These are phyloP conservation scores for Penaeus chinensis DNA, from an alignment of 1,140 invertebrate genomes.

Conservation along the genomic window DNA sequence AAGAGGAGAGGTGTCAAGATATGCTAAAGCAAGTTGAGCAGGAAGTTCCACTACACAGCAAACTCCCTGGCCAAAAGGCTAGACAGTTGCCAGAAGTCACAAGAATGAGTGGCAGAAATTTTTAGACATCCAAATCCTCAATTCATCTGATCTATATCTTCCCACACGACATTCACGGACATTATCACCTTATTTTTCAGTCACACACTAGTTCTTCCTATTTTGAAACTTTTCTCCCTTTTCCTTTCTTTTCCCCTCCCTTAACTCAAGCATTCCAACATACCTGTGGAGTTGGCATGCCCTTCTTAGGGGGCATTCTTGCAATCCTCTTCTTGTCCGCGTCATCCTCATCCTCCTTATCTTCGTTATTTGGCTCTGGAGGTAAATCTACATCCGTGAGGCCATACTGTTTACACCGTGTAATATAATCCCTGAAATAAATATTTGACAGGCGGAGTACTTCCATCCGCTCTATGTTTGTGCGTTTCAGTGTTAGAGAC, in stretches of 20 bases:
- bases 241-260: background rate
- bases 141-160: too few species aligned
- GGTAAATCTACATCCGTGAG: conserved; percentile 76
- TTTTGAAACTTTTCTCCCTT: too few species aligned
- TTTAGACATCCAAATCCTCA: too few species aligned
- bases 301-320: background rate
- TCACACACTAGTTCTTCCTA: too few species aligned
- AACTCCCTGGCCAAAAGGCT: too few species aligned
- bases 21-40: too few species aligned
- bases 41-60: too few species aligned
- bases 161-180: too few species aligned
- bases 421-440: conserved; percentile 87
- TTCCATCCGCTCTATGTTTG: conserved; percentile 74
- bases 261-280: conserved; percentile 17
- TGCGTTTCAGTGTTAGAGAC: conserved; percentile 75
- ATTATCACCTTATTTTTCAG: too few species aligned
- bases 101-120: too few species aligned
- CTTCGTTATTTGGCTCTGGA: conserved; percentile 40
- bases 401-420: conserved; percentile 82
- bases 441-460: conserved; percentile 80
- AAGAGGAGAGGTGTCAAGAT: too few species aligned
- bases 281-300: conserved; percentile 60
- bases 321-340: conserved; percentile 8
- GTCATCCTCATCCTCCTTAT: conserved; percentile 22
- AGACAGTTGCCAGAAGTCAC: too few species aligned